Evolutionary conservation across 2,797 vertebrate species (phyloP).

Genomic region (Galago senegalensis): DNA sequence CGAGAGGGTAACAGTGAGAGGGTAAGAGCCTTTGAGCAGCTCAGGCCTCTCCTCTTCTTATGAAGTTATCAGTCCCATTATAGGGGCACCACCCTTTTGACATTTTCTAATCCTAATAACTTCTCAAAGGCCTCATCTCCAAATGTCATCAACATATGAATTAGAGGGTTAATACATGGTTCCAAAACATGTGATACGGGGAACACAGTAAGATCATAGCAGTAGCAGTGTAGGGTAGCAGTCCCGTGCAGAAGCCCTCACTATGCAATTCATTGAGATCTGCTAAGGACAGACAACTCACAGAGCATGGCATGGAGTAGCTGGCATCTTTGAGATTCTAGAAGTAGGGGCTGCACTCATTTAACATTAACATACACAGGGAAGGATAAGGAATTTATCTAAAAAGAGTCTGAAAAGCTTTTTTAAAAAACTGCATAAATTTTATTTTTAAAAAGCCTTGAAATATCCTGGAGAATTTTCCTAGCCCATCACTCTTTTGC

Average conservation of each 20-base stretch:
- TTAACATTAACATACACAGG: neutral
- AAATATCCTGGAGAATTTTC: neutral
- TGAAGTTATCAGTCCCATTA: neutral
- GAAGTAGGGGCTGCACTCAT: neutral
- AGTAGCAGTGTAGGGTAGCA: neutral
- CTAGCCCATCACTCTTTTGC: neutral
- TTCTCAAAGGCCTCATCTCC: no score
- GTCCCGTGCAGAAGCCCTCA: neutral
- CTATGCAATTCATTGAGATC: neutral
- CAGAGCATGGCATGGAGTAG: neutral
- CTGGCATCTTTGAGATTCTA: neutral
- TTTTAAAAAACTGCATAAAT: neutral
- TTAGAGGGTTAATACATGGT: neutral
- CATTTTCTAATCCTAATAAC: neutral
- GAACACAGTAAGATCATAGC: neutral
- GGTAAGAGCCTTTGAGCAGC: neutral
- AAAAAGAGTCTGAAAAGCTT: neutral
- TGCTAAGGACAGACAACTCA: neutral
- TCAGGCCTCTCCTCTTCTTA: neutral
- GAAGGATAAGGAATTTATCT: slow-evolving; percentile 14
- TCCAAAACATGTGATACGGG: neutral
- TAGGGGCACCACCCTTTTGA: neutral
- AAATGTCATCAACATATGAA: neutral
- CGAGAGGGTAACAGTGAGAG: neutral
- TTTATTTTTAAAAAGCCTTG: slow-evolving; percentile 20